Evolutionary conservation across 1,140 invertebrate species (phyloP), one percentile per base, ranked within the genome.

Genomic region (Leptinotarsa defecta): DNA sequence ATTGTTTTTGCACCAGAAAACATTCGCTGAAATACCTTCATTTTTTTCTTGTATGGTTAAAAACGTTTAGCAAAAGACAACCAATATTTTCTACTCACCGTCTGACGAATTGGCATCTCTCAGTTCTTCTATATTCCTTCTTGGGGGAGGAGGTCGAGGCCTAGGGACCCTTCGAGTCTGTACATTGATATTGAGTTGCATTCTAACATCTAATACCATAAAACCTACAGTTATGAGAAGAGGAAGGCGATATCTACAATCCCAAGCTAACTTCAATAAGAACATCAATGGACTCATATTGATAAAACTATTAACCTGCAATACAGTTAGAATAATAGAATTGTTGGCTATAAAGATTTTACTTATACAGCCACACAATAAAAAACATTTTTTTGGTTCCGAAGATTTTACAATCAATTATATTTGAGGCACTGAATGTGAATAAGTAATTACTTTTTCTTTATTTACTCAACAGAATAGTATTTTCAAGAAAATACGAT

Each of bases 131-230:
- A 61, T 48, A 17, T 65, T 20, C 68, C 5, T 71, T 61, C 68
- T 65, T 64, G 17, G 69, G 6, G 69, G 22, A 11, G 74, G 67
- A 4, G 17, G 52, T 20, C 76, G 68, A 4, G 77, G 74, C 64
- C 79, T 75, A 13, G 79, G 77, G 15, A 83, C 79, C 70, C 81
- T 75, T 52, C 80, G 74, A 64, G 82, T 80, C 71, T 88, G 86
- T 65, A 88, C 85, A 65, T 87, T 88, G 24, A 88, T 87, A 77
- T 88, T 87, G 15, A 88, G 85, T 76, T 88, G 87, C 79, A 88
- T 83, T 22, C 87, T 83, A 13, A 88, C 86, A 74, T 88, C 87
- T 78, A 88, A 85, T 0, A 85, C 83, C 76, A 88, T 84, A 77
- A 88, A 88, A 24, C 84, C 85, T 52, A 87, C 85, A 6, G 86